Evolutionary conservation across 2,797 vertebrate species (phyloP).

Genomic region (Rachycentron canadum): DNA sequence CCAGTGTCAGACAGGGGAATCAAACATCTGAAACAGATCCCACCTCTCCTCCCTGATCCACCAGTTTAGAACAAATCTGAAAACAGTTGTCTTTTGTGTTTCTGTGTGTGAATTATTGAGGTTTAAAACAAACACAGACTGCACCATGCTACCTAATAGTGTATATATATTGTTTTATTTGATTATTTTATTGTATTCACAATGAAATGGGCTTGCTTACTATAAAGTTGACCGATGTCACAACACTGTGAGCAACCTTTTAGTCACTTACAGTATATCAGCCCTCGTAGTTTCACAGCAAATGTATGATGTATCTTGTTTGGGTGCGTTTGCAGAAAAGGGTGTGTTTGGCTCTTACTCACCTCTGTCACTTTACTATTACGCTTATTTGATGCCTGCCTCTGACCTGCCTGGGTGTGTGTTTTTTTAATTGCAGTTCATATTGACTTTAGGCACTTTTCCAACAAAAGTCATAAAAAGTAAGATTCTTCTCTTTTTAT

Average conservation of each 20-base stretch:
- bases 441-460: background rate
- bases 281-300: conserved; percentile 45
- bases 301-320: conserved; percentile 61
- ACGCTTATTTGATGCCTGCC: conserved; percentile 9
- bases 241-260: conserved; percentile 17
- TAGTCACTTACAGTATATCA: conserved; percentile 60
- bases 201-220: background rate
- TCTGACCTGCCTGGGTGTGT: conserved; percentile 8
- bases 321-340: conserved; percentile 59
- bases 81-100: background rate
- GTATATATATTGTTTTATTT: background rate
- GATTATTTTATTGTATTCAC: background rate
- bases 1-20: conserved; percentile 46
- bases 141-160: too few relatives aligned
- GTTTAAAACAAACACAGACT: conserved; percentile 3
- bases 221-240: conserved; percentile 4
- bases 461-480: background rate
- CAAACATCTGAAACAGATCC: conserved; percentile 23
- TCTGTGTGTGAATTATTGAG: background rate
- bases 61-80: background rate
- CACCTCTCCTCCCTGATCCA: conserved; percentile 29
- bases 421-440: background rate
- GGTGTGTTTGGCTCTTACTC: conserved; percentile 55
- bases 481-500: background rate
- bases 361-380: conserved; percentile 39